phyloP scores from a whole-genome alignment of 2,113 vertebrate species.

The Diglossa brunneiventris region DNA sequence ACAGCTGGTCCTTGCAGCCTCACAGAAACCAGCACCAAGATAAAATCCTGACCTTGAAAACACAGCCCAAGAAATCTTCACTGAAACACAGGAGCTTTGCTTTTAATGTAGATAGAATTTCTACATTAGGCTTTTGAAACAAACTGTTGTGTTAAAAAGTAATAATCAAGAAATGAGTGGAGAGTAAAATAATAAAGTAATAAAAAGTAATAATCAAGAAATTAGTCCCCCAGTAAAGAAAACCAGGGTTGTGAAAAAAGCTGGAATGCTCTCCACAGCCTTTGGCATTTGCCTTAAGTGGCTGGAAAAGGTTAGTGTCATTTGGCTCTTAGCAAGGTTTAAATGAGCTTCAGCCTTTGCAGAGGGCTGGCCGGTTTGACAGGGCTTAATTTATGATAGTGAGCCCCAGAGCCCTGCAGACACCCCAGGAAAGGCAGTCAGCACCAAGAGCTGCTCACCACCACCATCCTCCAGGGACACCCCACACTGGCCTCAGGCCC shows the following conservation, averaged over 20 bases:
- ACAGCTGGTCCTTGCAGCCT: background rate
- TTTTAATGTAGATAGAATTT: background rate
- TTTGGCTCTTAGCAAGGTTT: background rate
- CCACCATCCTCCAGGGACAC: background rate
- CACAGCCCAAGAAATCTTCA: background rate
- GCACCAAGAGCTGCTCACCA: background rate
- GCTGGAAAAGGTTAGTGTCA: background rate
- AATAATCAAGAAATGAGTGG: background rate
- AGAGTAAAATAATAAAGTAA: background rate
- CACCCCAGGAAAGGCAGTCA: fast-evolving
- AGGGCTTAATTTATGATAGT: too few relatives aligned
- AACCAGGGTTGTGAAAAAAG: background rate
- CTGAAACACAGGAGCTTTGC: background rate
- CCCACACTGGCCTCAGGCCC: fast-evolving
- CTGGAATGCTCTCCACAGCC: background rate
- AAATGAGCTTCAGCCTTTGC: background rate
- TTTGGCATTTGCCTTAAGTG: background rate
- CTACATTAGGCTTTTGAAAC: background rate
- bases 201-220: background rate
- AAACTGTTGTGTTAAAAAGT: background rate
- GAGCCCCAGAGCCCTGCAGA: background rate
- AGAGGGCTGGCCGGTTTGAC: background rate
- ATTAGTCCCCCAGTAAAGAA: background rate
- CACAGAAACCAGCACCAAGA: background rate
- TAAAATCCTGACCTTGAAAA: background rate